Conservation (phyloP, 92 coral and sea anemone species). For the Epizoanthus fatuus region DNA sequence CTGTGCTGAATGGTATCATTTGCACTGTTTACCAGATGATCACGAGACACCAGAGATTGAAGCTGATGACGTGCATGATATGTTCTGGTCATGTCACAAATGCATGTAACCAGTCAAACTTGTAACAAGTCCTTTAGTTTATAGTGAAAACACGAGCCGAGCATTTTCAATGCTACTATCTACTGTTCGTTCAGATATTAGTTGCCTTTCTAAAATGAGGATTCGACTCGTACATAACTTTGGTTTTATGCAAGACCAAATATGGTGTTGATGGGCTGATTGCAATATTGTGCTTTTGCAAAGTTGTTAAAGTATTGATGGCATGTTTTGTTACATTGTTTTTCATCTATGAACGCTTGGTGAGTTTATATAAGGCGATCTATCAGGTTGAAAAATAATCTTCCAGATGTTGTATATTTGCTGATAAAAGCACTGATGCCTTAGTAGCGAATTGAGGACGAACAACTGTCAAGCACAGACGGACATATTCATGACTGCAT, state of each 20-base stretch:
- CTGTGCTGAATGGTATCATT: conserved; percentile 42
- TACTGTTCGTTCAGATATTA: conserved; percentile 30
- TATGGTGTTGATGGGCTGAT: conserved; percentile 42
- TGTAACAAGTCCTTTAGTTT: conserved; percentile 42
- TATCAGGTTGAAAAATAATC: conserved; percentile 40
- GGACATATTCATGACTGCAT: conserved; percentile 39
- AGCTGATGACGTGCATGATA: conserved; percentile 19
- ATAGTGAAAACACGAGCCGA: conserved; percentile 31
- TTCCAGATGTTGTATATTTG: conserved; percentile 36
- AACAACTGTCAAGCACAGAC: conserved; percentile 34
- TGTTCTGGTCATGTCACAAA: conserved; percentile 35
- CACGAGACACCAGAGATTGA: conserved; percentile 25
- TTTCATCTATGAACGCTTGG: conserved; percentile 36
- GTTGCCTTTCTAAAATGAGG: conserved; percentile 41
- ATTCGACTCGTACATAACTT: conserved; percentile 33
- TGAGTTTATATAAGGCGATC: conserved; percentile 21
- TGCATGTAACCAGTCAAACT: conserved; percentile 40
- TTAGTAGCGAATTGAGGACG: conserved; percentile 22
- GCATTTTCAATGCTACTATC: conserved; percentile 40
- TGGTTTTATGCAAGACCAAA: conserved; percentile 38
- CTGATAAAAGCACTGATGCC: conserved; percentile 36
- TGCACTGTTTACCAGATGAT: conserved; percentile 42
- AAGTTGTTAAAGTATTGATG: conserved; percentile 33
- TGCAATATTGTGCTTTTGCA: conserved; percentile 39
- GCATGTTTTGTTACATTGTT: conserved; percentile 29